Percentiles rank a stretch among this genome's conserved stretches.
Evolutionary conservation across 35 echinoderm and acorn worm genomes (phyloP).

Genomic region (Apostichopus parvimensis): DNA sequence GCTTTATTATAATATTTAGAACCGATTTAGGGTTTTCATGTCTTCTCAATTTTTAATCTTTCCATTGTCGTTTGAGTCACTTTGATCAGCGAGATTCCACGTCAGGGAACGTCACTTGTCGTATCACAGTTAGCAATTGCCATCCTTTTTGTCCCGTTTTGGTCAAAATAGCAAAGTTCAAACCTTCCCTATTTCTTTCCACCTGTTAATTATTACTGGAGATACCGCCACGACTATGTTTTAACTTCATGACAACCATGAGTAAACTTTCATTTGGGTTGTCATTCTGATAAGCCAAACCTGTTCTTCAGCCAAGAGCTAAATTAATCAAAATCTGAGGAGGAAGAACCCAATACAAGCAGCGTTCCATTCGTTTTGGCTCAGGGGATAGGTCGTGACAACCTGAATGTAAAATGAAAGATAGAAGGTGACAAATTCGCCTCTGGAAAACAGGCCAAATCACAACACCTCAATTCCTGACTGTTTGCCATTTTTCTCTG

Average conservation of each 20-base stretch:
- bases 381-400: conserved; percentile 2
- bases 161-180: conserved; percentile 2
- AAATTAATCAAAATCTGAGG: neutral
- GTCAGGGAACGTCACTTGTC: neutral
- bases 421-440: neutral
- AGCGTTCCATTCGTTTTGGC: conserved; percentile 2
- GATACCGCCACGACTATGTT: neutral
- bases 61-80: too few relatives aligned
- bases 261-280: conserved; percentile 12
- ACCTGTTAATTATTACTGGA: neutral
- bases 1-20: too few relatives aligned
- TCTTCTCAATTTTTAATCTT: too few relatives aligned
- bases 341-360: neutral
- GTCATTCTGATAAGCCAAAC: conserved; percentile 13
- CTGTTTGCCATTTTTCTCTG: neutral
- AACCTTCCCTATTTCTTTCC: neutral
- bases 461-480: neutral
- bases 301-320: neutral
- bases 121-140: neutral
- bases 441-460: conserved; percentile 17
- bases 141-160: neutral
- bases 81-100: too few relatives aligned
- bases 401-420: conserved; percentile 7
- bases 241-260: conserved; percentile 8
- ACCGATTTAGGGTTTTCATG: too few relatives aligned